Percentiles rank a stretch among this genome's conserved stretches.
Evolutionary conservation across 53 echinoderm and acorn worm species (phyloP).

Genomic region (Holothuria leucospilota): DNA sequence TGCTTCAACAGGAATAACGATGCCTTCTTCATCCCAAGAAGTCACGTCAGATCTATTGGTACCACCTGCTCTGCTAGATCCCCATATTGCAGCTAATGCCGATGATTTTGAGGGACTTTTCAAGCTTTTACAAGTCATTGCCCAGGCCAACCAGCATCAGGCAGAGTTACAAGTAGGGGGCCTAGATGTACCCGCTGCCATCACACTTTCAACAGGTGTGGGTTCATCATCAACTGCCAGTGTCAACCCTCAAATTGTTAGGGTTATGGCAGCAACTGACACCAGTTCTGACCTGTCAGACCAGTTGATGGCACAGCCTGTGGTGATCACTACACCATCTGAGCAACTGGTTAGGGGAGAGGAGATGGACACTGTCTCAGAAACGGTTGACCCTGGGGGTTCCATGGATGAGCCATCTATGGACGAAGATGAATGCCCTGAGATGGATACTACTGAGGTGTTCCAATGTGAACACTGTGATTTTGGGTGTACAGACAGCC

Average conservation of each 20-base stretch:
- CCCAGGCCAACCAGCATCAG: constrained; percentile 24
- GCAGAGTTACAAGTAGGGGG: not conserved
- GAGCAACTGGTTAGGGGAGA: not conserved
- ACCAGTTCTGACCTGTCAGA: not conserved
- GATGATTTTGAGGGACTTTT: constrained; percentile 49
- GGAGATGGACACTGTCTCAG: not conserved
- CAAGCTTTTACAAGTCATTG: constrained; percentile 42
- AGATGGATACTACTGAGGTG: not conserved
- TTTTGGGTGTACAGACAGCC: not conserved
- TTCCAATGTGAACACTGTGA: constrained; percentile 4
- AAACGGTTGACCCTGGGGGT: not conserved
- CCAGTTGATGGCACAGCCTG: not conserved
- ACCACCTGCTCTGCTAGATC: constrained; percentile 7
- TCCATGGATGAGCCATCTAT: not conserved
- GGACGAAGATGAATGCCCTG: not conserved
- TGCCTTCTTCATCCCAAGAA: constrained; percentile 14
- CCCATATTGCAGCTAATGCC: not conserved
- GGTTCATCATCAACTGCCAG: not conserved
- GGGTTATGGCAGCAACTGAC: not conserved
- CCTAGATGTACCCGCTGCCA: not conserved
- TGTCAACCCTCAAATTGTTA: not conserved
- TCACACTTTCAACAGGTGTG: not conserved
- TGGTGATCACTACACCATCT: not conserved
- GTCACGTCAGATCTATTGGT: not conserved
- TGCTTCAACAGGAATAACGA: not conserved